Conservation (phyloP, 1,140 invertebrate species). For the Eulimnadia texana region DNA sequence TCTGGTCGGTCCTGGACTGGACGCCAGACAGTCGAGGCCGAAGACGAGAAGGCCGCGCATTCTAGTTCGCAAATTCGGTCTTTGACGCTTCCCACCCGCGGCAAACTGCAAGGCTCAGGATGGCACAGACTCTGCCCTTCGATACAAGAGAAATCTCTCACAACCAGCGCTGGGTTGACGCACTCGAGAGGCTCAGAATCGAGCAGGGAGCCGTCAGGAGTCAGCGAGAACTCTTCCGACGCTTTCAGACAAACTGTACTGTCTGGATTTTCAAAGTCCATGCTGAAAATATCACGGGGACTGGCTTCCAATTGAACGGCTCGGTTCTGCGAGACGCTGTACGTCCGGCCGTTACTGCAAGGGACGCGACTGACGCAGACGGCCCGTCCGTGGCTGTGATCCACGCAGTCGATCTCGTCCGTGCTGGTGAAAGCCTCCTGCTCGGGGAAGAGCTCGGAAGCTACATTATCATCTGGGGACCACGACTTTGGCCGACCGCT, state of each 20-base stretch:
- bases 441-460: conserved; percentile 28
- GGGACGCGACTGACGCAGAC: conserved; percentile 51
- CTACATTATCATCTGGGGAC: conserved; percentile 52
- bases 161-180: conserved; percentile 35
- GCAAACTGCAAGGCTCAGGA: background rate
- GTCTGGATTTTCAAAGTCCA: conserved; percentile 23
- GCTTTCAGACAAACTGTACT: too few species aligned
- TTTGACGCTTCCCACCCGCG: conserved; percentile 31
- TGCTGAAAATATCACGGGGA: conserved; percentile 21
- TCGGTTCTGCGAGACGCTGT: conserved; percentile 77
- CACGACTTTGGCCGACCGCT: conserved; percentile 53
- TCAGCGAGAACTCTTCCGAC: background rate
- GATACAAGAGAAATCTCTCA: conserved; percentile 21
- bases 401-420: background rate
- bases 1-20: conserved; percentile 26
- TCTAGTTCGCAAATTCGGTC: conserved; percentile 50
- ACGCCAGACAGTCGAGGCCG: conserved; percentile 19
- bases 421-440: background rate
- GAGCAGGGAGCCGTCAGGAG: background rate
- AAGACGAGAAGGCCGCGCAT: conserved; percentile 17
- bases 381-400: conserved; percentile 23
- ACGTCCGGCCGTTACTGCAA: conserved; percentile 64
- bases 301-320: conserved; percentile 43
- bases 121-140: too few species aligned
- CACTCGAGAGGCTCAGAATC: conserved; percentile 18